Conservation (phyloP, 2,888 invertebrate genomes). For the Drosophila cyrtoloma region DNA sequence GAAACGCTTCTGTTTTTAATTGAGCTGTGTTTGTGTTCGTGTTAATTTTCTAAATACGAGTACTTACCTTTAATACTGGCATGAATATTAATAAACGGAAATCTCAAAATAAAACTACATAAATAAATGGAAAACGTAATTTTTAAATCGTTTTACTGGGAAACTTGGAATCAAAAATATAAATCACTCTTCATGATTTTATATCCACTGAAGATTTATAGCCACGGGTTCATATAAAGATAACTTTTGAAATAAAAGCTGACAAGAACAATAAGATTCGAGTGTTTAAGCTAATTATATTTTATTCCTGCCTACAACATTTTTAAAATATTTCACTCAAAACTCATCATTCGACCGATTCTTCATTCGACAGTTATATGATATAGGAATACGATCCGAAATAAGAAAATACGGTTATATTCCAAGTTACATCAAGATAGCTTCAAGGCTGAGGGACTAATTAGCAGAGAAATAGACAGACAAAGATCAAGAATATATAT, state of each 20-base stretch:
- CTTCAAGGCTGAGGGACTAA: not conserved
- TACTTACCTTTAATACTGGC: conserved; percentile 24
- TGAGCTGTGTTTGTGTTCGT: conserved; percentile 10
- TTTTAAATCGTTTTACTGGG: not conserved
- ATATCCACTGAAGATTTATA: not conserved
- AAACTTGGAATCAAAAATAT: not conserved
- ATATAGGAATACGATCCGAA: not conserved
- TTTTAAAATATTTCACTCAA: not conserved
- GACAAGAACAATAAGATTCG: not conserved
- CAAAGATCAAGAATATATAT: not conserved
- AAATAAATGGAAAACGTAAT: conserved; percentile 17
- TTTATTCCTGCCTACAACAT: not conserved
- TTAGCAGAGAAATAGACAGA: not conserved
- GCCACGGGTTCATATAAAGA: not conserved
- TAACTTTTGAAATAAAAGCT: not conserved
- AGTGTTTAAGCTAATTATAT: not conserved
- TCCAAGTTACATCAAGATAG: not conserved
- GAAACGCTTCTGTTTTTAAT: conserved; percentile 26
- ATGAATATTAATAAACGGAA: conserved; percentile 22
- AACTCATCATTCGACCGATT: not conserved
- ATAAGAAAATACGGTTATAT: not conserved
- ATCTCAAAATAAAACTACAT: conserved; percentile 46
- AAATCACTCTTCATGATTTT: not conserved
- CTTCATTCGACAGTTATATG: not conserved
- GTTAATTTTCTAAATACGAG: conserved; percentile 30